Conservation (phyloP, 1,140 invertebrate species). For the Luehdorfia chinensis region DNA sequence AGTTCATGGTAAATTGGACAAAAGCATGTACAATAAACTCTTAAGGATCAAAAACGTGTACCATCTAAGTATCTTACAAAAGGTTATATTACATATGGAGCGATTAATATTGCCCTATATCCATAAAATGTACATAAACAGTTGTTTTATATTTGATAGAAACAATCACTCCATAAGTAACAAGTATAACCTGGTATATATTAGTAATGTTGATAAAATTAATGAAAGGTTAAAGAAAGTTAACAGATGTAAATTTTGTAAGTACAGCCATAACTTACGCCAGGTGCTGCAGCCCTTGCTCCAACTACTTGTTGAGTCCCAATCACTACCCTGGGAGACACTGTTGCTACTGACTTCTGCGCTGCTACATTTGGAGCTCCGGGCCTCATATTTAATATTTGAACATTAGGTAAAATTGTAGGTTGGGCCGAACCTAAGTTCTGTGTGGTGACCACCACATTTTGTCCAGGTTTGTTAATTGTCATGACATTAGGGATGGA, state of each 20-base stretch:
- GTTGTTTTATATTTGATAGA: not conserved
- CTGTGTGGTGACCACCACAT: slow-evolving; percentile 78
- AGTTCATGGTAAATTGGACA: not conserved
- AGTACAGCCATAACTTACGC: slow-evolving; percentile 84
- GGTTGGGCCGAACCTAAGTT: slow-evolving; percentile 78
- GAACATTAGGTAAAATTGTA: slow-evolving; percentile 85
- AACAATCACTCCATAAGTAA: not conserved
- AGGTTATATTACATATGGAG: not conserved
- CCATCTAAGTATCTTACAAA: not conserved
- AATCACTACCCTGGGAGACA: slow-evolving; percentile 87
- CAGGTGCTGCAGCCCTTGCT: slow-evolving; percentile 86
- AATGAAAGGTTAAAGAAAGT: too few relatives aligned
- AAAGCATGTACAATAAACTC: not conserved
- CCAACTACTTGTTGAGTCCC: slow-evolving; percentile 88
- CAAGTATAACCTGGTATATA: too few relatives aligned
- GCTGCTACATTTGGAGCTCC: slow-evolving; percentile 81
- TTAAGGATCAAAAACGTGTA: not conserved
- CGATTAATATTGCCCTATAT: not conserved
- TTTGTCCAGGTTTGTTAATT: slow-evolving; percentile 75
- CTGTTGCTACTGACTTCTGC: slow-evolving; percentile 84
- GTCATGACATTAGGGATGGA: slow-evolving; percentile 74
- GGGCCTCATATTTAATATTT: slow-evolving; percentile 90
- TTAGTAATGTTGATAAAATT: too few relatives aligned
- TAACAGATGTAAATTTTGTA: too few relatives aligned
- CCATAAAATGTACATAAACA: not conserved